Evolutionary conservation across 2,113 vertebrate species (phyloP).

Genomic region (Bos indicus): DNA sequence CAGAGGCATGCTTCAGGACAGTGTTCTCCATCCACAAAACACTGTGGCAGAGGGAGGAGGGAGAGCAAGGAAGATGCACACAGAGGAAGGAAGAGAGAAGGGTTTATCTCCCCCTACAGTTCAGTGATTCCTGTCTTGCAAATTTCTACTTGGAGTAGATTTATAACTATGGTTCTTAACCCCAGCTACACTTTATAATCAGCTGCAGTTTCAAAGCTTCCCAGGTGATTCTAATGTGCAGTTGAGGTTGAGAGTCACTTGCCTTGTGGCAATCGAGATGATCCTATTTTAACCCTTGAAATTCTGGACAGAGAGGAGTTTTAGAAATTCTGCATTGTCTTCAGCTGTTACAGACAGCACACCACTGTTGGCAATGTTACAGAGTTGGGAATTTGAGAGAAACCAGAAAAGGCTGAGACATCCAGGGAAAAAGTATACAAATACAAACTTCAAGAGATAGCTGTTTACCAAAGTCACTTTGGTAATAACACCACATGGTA

Average conservation of each 20-base stretch:
- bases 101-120: not conserved
- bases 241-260: not conserved
- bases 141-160: not conserved
- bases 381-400: not conserved
- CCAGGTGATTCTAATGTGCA: not conserved
- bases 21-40: not conserved
- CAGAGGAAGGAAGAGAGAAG: not conserved
- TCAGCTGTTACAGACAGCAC: not conserved
- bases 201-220: not conserved
- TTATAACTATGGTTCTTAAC: not conserved
- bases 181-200: not conserved
- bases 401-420: not conserved
- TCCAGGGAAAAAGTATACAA: not conserved
- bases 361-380: not conserved
- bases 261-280: not conserved
- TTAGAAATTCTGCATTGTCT: not conserved
- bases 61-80: not conserved
- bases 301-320: not conserved
- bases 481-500: not conserved
- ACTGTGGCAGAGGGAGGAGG: not conserved
- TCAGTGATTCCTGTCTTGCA: not conserved
- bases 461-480: not conserved
- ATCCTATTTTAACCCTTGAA: not conserved
- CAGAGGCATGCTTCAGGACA: not conserved
- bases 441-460: not conserved